Evolutionary conservation across 2,888 invertebrate genomes (phyloP), one percentile per base, ranked within the genome.

Genomic region (Thereva nobilitata): DNA sequence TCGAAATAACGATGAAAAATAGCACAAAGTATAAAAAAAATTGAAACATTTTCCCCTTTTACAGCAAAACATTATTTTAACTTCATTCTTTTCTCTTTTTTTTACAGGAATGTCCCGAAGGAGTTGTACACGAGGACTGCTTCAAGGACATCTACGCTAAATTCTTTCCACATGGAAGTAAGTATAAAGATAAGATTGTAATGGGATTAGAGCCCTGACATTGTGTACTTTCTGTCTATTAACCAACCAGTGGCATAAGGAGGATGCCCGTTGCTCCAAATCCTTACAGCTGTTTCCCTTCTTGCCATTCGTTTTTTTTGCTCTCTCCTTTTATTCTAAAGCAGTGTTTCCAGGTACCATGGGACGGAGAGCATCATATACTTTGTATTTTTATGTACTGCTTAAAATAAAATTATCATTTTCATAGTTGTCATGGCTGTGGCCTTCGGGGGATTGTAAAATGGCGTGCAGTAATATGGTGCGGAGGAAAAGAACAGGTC

Each of bases 81-180:
- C 23, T 23, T 23, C 23, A 3, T 38, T 23, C 45, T 52, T 6
- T 66, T 41, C 40, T 67, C 66, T 68, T 73, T 76, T 75, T 79
- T 77, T 88, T 87, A n/a, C 87, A 95, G 95, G 93, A 95, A 82
- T 96, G 95, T 83, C 96, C 97, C 5, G 95, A 95, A 77, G 97
- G 97, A 53, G 92, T 97, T 67, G 97, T 97, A 54, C 95, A 95
- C 76, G 97, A 97, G 82, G 97, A 97, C 77, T 93, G 93, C 71
- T 97, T 97, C 84, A 97, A 97, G 83, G 95, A 95, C 78, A 97
- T 97, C 76, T 97, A 97, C 83, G 93, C 95, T 73, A 97, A 97
- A 83, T 97, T 97, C 85, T 97, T 97, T 83, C 97, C 97, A 47
- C 95, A 97, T 80, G 97, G 97, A 85, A 96, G 97, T 97, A 86